Base-by-base conservation (phyloP, 2,113 vertebrate species). In the Axis porcinus region DNA sequence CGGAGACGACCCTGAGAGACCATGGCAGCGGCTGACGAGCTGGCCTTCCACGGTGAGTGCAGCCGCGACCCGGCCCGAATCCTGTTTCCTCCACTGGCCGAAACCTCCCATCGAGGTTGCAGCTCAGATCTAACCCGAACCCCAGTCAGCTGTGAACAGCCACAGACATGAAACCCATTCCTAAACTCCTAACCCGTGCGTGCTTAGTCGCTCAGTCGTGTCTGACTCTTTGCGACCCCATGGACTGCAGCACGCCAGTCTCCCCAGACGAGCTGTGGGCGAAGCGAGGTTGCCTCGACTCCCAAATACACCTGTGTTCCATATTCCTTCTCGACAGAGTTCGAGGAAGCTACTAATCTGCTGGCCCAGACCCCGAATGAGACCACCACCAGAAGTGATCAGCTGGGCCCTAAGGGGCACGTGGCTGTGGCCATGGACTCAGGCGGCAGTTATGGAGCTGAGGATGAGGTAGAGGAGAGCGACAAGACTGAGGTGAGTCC, bases 11-110 rank as follows among this genome's bases (percentile, higher is more conserved):
- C 64, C 93, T 23, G 25, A n/a, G 70, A 13, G 21, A 96, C 76
- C 21, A 99, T 99, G 99, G 99, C 99, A 47, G 98, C 98, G 83
- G 98, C 99, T 2, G 99, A 99, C 86, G 99, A 99, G 33, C 98
- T 99, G 45, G 98, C 98, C 7, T 99, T 99, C 97, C 99, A 99
- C 94, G 99, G 99, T 99, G 97, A 98, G 98, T 96, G 84, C 60
- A 11, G 23, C 45, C 40, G 27, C 8, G 54, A 30, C 19, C 50
- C 5, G 70, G 36, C 67, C 28, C 8, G 50, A 82, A 52, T 50
- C 52, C 70, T 25, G 4, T 10, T 30, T 6, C 76, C 12, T 60
- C 14, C 67, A 47, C 55, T n/a, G 40, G 27, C 47, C 36, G 2
- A 60, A 76, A 55, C 52, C 28, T 74, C 23, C 27, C 4, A 3